A percentile compares a stretch with the other conserved stretches of the same genome.
phyloP scores from a whole-genome alignment of 1,140 invertebrate species.

The Saccostrea glomerata region DNA sequence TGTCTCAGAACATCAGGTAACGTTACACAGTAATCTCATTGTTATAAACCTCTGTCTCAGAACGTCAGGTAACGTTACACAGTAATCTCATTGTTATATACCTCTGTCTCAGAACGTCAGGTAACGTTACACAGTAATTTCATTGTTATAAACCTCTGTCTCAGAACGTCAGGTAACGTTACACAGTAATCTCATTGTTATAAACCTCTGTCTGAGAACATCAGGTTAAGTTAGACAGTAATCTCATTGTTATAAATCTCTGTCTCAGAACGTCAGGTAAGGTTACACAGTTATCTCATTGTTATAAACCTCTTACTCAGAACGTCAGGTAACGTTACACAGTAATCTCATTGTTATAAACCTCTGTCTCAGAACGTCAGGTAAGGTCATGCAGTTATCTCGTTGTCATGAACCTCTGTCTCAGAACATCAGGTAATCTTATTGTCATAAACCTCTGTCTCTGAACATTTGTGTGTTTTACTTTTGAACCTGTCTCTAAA shows the following conservation, averaged over 20 bases:
- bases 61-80: constrained; percentile 81
- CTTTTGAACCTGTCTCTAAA: too few species aligned
- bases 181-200: too few species aligned
- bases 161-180: constrained; percentile 83
- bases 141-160: constrained; percentile 83
- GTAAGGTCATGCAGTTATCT: too few species aligned
- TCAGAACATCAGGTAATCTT: constrained; percentile 82
- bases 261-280: constrained; percentile 83
- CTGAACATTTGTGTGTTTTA: background rate
- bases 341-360: too few species aligned
- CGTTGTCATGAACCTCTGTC: constrained; percentile 87
- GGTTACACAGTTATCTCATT: too few species aligned
- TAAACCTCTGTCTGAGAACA: constrained; percentile 85
- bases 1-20: constrained; percentile 82
- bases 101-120: constrained; percentile 83
- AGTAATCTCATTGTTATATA: too few species aligned
- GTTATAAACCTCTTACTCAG: constrained; percentile 87
- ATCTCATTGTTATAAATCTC: constrained; percentile 82
- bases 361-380: background rate
- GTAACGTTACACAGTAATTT: constrained; percentile 61
- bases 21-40: background rate
- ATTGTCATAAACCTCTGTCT: background rate
- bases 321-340: constrained; percentile 78
- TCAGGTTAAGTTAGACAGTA: constrained; percentile 72
- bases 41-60: constrained; percentile 85